These are phyloP conservation scores for Urocolius indicus DNA, from an alignment of 2,113 vertebrate genomes.

Conservation along the genomic window DNA sequence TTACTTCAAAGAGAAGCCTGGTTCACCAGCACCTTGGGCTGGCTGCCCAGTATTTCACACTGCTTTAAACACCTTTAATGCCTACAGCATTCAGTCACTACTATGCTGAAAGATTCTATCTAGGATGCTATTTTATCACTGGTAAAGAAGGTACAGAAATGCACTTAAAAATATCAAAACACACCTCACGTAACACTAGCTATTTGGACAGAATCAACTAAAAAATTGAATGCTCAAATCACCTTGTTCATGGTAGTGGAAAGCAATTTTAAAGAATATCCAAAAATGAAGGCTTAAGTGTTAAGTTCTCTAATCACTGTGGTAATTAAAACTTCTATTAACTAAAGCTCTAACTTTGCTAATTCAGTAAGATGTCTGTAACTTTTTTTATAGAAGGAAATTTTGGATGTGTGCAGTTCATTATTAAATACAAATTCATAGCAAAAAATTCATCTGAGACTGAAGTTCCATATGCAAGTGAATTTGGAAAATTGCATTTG, in stretches of 20 bases:
- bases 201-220: background rate
- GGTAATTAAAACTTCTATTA: background rate
- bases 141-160: background rate
- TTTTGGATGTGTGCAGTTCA: background rate
- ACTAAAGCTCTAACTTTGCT: background rate
- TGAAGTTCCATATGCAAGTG: background rate
- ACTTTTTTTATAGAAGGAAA: background rate
- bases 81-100: background rate
- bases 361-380: background rate
- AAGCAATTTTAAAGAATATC: background rate
- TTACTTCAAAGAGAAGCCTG: background rate
- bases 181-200: background rate
- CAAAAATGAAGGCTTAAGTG: background rate
- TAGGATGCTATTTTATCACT: background rate
- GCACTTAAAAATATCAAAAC: background rate
- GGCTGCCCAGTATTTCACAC: background rate
- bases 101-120: background rate
- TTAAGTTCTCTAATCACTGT: background rate
- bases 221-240: background rate
- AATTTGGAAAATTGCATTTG: background rate
- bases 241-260: accelerated
- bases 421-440: background rate
- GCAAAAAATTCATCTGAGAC: background rate
- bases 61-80: background rate
- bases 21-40: background rate